Evolutionary conservation across 2,888 invertebrate species (phyloP).

Genomic region (Tenodera sinensis): DNA sequence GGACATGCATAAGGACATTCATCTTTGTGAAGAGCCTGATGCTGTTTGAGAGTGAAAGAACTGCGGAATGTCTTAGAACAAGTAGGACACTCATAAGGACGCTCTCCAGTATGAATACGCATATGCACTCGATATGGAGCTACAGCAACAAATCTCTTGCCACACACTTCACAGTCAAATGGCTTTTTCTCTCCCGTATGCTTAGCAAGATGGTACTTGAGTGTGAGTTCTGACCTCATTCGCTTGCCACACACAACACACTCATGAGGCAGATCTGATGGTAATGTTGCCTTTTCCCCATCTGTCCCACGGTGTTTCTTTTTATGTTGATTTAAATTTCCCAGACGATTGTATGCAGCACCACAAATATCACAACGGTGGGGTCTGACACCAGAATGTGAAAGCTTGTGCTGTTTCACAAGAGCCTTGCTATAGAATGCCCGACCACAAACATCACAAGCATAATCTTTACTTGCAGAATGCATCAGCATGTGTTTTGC

Average conservation of each 20-base stretch:
- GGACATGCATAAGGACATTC: conserved; percentile 30
- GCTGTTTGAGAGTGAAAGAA: conserved; percentile 30
- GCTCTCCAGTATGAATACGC: conserved; percentile 29
- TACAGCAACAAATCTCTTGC: conserved; percentile 29
- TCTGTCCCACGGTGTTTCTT: conserved; percentile 23
- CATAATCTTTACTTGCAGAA: conserved; percentile 20
- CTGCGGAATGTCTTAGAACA: conserved; percentile 30
- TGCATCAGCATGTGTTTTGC: conserved; percentile 25
- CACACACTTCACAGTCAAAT: conserved; percentile 30
- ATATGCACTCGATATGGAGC: conserved; percentile 30
- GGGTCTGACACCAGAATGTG: conserved; percentile 28
- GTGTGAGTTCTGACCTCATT: conserved; percentile 29
- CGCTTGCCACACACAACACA: conserved; percentile 29
- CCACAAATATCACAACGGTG: conserved; percentile 28
- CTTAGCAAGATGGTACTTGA: conserved; percentile 31
- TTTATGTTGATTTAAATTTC: conserved; percentile 32
- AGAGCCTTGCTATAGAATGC: conserved; percentile 26
- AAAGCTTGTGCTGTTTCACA: conserved; percentile 29
- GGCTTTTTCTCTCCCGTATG: conserved; percentile 32
- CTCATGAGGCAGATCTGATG: conserved; percentile 14
- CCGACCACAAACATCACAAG: conserved; percentile 23
- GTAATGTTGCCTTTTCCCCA: background rate
- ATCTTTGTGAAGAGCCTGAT: conserved; percentile 28
- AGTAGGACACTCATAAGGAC: conserved; percentile 26
- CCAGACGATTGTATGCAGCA: conserved; percentile 29